Evolutionary conservation across 2,113 vertebrate species (phyloP).

Genomic region (Numida meleagris): DNA sequence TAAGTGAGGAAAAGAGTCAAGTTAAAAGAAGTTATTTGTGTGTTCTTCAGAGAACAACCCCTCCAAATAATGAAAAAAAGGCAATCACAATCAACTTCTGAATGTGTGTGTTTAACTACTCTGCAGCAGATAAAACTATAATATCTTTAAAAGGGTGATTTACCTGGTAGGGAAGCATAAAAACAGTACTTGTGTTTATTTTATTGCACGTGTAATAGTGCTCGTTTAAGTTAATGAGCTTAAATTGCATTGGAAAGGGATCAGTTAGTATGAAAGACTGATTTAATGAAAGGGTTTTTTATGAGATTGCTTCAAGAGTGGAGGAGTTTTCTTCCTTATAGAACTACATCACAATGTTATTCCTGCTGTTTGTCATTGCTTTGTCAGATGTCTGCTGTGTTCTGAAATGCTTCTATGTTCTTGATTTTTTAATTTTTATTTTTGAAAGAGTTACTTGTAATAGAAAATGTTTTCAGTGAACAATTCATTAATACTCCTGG

Average conservation of each 20-base stretch:
- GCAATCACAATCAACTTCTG: background rate
- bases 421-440: background rate
- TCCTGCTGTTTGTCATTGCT: background rate
- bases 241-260: slow-evolving; percentile 13
- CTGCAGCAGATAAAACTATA: background rate
- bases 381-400: background rate
- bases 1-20: background rate
- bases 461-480: background rate
- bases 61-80: background rate
- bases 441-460: background rate
- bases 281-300: slow-evolving; percentile 24
- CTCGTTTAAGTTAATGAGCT: slow-evolving; percentile 21
- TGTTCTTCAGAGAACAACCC: background rate
- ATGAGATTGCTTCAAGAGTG: background rate
- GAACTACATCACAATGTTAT: slow-evolving; percentile 28
- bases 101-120: slow-evolving; percentile 1
- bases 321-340: background rate
- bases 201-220: slow-evolving; percentile 23
- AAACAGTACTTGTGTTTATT: slow-evolving; percentile 25
- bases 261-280: background rate
- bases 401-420: background rate
- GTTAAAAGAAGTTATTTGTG: background rate
- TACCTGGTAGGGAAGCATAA: slow-evolving; percentile 12
- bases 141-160: slow-evolving; percentile 14
- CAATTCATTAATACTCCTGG: background rate